Evolutionary conservation across 1,140 invertebrate genomes (phyloP), one percentile per base, ranked within the genome.

Genomic region (Wasmannia auropunctata): DNA sequence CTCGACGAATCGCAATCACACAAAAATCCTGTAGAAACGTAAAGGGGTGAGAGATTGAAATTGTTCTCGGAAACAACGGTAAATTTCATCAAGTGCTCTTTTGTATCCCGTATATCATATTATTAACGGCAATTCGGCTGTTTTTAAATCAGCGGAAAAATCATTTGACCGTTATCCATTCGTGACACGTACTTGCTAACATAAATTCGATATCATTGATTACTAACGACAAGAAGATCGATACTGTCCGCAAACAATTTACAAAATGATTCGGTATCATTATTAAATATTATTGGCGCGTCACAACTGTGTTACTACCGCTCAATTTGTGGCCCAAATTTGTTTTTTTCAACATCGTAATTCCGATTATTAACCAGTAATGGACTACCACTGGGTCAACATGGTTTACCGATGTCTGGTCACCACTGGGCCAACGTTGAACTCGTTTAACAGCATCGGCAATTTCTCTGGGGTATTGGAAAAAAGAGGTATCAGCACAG

Each of bases 21-120:
- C 37, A 56, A 58, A 83, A 83, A 60, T 46, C 25, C 16, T 19
- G 25, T 8, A 34, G 67, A 37, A 69, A 79, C 11, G 7, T 43
- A 54, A 79, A 54, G 28, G 16, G 14, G 8, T 25, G 62, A n/a
- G 51, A 58, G 25, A 83, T 83, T 72, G 51, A 72, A 83, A 72
- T 51, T 37, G 51, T 58, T 28, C 51, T 22, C 37, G 51, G n/a
- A 14, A 40, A 81, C 10, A 54, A 22, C 7, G 46, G 8, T 3
- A n/a, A 56, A 25, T 31, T 72, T 56, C 16, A 56, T 63, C 65
- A 49, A 70, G 19, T 16, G 11, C 37, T 6, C 54, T 54, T 70
- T 58, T 14, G 1, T 54, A 25, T n/a, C 14, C 25, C n/a, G n/a
- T n/a, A 22, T 49, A 10, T 8, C 22, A 62, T 63, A 56, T 70